Base-by-base conservation (phyloP, 2,888 invertebrate species). In the Synergus gifuensis region DNA sequence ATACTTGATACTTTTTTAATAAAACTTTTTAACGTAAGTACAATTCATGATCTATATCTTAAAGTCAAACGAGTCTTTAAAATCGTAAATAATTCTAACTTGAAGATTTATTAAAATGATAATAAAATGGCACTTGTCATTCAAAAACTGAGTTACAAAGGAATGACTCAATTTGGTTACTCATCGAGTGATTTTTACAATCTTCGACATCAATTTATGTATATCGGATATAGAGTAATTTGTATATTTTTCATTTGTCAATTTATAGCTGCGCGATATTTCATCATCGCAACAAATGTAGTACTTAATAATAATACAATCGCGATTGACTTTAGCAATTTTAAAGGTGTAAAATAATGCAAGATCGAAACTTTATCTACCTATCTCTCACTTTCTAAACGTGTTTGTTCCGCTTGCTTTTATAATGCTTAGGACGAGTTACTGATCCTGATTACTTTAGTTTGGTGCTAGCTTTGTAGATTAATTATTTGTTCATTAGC, bases 391-490 rank as follows among this genome's bases (percentile, higher is more conserved):
- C 40, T 44, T 66, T 18, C 18, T 66, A 11, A 2, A n/a, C 42
- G 18, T 42, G 42, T 44, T 66, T 66, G n/a, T 46, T 67, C 12
- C 54, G 73, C 73, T 73, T 73, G 73, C 73, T 73, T 49, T 28
- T n/a, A 54, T 49, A 73, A 54, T 54, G 28, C 14, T 66, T 66
- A 54, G 54, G 40, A 64, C 22, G 22, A 49, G 46, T 77, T 22
- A 18, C 42, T 60, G 62, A 36, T 54, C 28, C 36, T 86, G 85
- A 86, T 83, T 87, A 85, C 84, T 86, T 86, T 86, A 86, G 85
- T 87, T 84, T 87, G 88, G 87, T 88, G 88, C 88, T 88, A 87
- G 87, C 84, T 84, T 81, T 84, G 81, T 84, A 84, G 79, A 85
- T 85, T 85, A 85, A 86, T 80, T 80, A 81, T 85, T 83, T 76